phyloP scores from a whole-genome alignment of 2,888 invertebrate genomes.

The Hemistola chrysoprasaria region DNA sequence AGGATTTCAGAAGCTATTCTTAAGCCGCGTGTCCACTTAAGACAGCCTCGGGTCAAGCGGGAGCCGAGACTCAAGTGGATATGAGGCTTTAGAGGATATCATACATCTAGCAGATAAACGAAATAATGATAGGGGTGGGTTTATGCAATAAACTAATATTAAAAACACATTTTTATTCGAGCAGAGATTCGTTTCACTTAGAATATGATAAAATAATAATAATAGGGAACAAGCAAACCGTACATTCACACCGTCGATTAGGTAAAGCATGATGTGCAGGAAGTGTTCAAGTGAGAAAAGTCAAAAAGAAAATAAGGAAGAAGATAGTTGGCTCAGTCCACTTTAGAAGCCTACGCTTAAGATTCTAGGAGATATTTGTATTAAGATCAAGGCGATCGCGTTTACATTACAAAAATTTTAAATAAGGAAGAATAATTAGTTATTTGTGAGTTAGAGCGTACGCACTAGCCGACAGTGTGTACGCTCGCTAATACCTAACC shows the following conservation, averaged over 20 bases:
- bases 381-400: too few relatives aligned
- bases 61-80: too few relatives aligned
- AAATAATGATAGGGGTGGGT: constrained; percentile 67
- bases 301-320: too few relatives aligned
- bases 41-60: too few relatives aligned
- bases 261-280: constrained; percentile 4
- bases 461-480: too few relatives aligned
- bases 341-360: constrained; percentile 5
- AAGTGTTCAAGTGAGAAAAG: too few relatives aligned
- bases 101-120: constrained; percentile 27
- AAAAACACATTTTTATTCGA: constrained; percentile 38
- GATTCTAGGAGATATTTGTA: neutral
- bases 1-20: constrained; percentile 9
- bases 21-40: too few relatives aligned
- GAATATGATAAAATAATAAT: constrained; percentile 7
- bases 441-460: too few relatives aligned
- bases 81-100: too few relatives aligned
- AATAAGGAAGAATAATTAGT: too few relatives aligned
- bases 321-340: neutral
- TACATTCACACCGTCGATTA: constrained; percentile 1
- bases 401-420: too few relatives aligned
- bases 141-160: constrained; percentile 52
- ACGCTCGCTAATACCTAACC: too few relatives aligned
- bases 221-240: constrained; percentile 3
- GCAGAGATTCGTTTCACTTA: constrained; percentile 61